Percentiles rank a stretch among this genome's conserved stretches.
Evolutionary conservation across 2,797 vertebrate genomes (phyloP).

Genomic region (Anniella stebbinsi): DNA sequence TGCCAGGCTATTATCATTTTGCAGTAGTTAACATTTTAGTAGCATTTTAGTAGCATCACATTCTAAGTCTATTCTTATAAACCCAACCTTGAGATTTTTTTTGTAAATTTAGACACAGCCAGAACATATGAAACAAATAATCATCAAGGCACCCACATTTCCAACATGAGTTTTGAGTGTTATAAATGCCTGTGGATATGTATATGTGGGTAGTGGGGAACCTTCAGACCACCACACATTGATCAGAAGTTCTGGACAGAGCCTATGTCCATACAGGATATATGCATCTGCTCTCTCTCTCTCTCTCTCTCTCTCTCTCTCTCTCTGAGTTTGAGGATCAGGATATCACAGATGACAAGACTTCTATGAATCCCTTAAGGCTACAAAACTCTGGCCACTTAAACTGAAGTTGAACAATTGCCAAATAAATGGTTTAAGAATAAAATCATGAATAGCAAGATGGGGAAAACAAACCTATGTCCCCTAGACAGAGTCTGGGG

Average conservation of each 20-base stretch:
- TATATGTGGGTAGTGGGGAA: not conserved
- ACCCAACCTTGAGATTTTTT: too few species aligned
- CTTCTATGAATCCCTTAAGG: not conserved
- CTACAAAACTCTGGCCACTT: not conserved
- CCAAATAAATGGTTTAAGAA: not conserved
- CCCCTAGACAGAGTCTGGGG: too few species aligned
- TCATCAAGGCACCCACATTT: too few species aligned
- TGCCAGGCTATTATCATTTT: not conserved
- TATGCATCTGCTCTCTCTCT: not conserved
- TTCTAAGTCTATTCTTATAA: too few species aligned
- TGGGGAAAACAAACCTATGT: too few species aligned
- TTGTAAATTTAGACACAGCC: too few species aligned
- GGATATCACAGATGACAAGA: not conserved
- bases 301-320: too few species aligned
- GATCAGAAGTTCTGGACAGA: not conserved
- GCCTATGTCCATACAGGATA: not conserved
- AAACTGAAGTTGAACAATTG: not conserved
- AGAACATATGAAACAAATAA: too few species aligned
- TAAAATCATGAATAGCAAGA: not conserved
- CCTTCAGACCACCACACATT: not conserved
- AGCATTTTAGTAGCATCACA: too few species aligned
- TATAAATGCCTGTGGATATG: not conserved
- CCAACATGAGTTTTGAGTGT: too few species aligned
- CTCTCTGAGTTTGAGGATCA: not conserved
- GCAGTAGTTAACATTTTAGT: not conserved